Base-by-base conservation (phyloP, 2,888 invertebrate genomes). In the Mactromeris polynyma region DNA sequence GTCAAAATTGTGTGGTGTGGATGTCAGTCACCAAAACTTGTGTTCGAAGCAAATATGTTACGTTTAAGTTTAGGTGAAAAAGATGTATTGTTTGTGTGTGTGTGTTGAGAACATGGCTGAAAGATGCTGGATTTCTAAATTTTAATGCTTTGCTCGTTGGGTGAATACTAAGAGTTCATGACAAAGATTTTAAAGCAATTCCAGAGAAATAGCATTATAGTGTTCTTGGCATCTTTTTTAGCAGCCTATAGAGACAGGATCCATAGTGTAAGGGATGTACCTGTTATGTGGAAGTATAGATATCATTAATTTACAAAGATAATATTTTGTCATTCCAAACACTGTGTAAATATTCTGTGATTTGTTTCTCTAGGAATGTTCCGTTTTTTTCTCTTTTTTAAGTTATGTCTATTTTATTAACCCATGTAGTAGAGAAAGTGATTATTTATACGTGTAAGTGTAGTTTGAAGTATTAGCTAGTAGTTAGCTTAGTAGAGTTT, bases 321-420 rank as follows among this genome's bases (percentile, higher is more conserved):
- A 46, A 77, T 85, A 86, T 64, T 85, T 82, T 90, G 85, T 87
- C 88, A 89, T 89, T 91, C 86, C 89, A 89, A 69, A 87, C n/a
- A 73, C 33, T 83, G 83, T 88, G 89, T 91, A 91, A 33, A 90
- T 85, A 89, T 77, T 82, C 88, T 89, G 89, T 89, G 87, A 87
- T 89, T 88, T 88, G 85, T 77, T 87, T 87, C 81, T 58, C 31
- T 79, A 73, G 85, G 84, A 87, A 73, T 85, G 87, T 87, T 87
- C 46, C 54, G 73, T 73, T 17, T 64, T 64, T 58, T 64, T 73
- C 73, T 36, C n/a, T 36, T 14, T 69, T 58, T 83, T 89, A 85
- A 89, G 36, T 86, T 87, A 85, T 89, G 80, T 69, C 54, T 51
- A 33, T 78, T 77, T 19, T 73, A 73, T 73, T 33, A 36, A 36